Evolutionary conservation across 2,888 invertebrate species (phyloP).

Genomic region (Andrena minutula): DNA sequence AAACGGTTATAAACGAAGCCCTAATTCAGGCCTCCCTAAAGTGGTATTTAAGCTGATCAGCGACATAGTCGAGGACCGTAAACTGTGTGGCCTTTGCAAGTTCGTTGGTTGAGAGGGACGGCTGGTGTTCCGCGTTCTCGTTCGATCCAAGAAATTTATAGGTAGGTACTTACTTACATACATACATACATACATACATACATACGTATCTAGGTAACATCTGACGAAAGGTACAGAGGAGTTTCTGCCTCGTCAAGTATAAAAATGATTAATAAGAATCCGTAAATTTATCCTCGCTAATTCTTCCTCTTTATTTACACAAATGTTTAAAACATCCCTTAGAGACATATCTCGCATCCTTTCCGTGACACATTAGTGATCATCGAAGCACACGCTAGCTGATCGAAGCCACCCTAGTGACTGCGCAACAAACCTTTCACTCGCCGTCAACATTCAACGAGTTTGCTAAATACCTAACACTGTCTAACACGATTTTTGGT

Average conservation of each 20-base stretch:
- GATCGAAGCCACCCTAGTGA: neutral
- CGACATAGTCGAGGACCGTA: slow-evolving; percentile 34
- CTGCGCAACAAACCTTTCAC: neutral
- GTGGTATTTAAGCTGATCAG: slow-evolving; percentile 58
- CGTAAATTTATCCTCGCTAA: neutral
- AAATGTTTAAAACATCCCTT: neutral
- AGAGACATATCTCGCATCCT: neutral
- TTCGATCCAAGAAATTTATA: neutral
- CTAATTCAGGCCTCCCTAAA: slow-evolving; percentile 48
- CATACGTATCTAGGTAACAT: too few species aligned
- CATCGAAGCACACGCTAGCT: neutral
- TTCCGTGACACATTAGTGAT: neutral
- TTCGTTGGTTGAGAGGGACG: slow-evolving; percentile 32
- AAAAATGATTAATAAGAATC: neutral
- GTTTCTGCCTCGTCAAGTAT: neutral
- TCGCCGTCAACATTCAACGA: neutral
- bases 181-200: too few species aligned
- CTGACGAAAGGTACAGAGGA: neutral
- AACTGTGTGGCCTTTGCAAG: slow-evolving; percentile 42
- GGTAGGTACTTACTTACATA: too few species aligned
- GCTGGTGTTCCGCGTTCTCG: slow-evolving; percentile 11
- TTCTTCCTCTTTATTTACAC: slow-evolving; percentile 24
- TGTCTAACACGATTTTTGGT: too few species aligned
- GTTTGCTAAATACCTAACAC: too few species aligned
- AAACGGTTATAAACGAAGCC: slow-evolving; percentile 34